Conservation (phyloP, 2,888 invertebrate genomes). For the Lottia gigantea region DNA sequence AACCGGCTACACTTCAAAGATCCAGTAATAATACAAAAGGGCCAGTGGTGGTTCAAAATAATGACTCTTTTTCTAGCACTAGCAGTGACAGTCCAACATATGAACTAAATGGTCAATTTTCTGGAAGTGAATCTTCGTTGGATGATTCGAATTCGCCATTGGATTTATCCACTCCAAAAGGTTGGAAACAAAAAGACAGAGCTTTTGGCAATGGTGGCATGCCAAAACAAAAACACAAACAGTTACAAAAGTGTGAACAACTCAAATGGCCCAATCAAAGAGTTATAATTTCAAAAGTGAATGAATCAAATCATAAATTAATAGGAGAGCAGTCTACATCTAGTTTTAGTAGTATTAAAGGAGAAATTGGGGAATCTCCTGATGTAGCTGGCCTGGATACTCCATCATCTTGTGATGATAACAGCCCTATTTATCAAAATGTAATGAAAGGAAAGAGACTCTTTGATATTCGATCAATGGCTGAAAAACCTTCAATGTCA, state of each 20-base stretch:
- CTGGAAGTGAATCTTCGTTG: background rate
- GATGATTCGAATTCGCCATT: background rate
- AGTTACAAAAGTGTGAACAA: background rate
- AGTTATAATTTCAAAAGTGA: background rate
- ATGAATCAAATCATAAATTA: background rate
- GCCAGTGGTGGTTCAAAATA: background rate
- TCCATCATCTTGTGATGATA: constrained; percentile 1
- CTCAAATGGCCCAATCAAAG: background rate
- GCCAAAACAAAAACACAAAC: too few relatives aligned
- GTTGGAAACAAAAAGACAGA: background rate
- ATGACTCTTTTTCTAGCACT: constrained; percentile 4
- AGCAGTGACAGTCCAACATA: constrained; percentile 7
- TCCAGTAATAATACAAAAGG: background rate
- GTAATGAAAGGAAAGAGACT: constrained; percentile 1
- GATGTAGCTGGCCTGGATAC: background rate
- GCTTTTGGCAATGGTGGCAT: too few relatives aligned
- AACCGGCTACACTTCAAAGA: background rate
- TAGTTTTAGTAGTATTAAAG: constrained; percentile 8
- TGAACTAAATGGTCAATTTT: background rate
- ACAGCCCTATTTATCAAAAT: constrained; percentile 2
- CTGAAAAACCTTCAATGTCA: background rate
- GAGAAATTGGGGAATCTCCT: constrained; percentile 4
- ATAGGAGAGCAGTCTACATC: background rate
- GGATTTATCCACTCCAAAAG: background rate
- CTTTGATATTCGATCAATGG: background rate